A percentile compares a stretch with the other conserved stretches of the same genome.
These are phyloP conservation scores for Eurosta solidaginis DNA, from an alignment of 1,140 invertebrate genomes.

Conservation along the genomic window DNA sequence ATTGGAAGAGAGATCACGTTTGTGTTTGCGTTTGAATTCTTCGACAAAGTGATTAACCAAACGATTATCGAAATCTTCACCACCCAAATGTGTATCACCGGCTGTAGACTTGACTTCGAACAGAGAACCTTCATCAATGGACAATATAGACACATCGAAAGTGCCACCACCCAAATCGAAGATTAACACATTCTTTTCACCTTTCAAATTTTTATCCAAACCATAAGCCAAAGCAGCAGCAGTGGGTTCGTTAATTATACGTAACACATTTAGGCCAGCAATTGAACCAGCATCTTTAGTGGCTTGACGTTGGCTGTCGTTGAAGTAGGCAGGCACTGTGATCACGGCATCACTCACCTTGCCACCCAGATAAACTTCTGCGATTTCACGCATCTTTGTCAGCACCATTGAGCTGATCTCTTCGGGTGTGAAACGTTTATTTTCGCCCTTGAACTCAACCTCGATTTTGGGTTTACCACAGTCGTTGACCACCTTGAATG, in stretches of 20 bases:
- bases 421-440: conserved; percentile 79
- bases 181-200: conserved; percentile 76
- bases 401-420: conserved; percentile 88
- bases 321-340: conserved; percentile 73
- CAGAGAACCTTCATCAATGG: conserved; percentile 82
- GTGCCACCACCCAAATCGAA: conserved; percentile 78
- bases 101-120: conserved; percentile 82
- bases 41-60: conserved; percentile 79
- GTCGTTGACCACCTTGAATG: conserved; percentile 74
- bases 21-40: conserved; percentile 85
- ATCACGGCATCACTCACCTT: conserved; percentile 70
- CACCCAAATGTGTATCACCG: conserved; percentile 76
- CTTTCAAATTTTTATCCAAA: conserved; percentile 81
- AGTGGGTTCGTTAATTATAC: conserved; percentile 83
- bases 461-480: conserved; percentile 76
- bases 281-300: conserved; percentile 79
- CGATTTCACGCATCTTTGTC: conserved; percentile 76
- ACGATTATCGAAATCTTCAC: conserved; percentile 79
- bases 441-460: conserved; percentile 77
- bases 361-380: conserved; percentile 65
- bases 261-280: conserved; percentile 77
- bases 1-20: conserved; percentile 76
- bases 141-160: conserved; percentile 85
- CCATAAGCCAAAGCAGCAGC: conserved; percentile 83
- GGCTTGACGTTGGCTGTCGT: conserved; percentile 71